Evolutionary conservation across 2,888 invertebrate species (phyloP), one percentile per base, ranked within the genome.

Genomic region (Stenodera caucasica): DNA sequence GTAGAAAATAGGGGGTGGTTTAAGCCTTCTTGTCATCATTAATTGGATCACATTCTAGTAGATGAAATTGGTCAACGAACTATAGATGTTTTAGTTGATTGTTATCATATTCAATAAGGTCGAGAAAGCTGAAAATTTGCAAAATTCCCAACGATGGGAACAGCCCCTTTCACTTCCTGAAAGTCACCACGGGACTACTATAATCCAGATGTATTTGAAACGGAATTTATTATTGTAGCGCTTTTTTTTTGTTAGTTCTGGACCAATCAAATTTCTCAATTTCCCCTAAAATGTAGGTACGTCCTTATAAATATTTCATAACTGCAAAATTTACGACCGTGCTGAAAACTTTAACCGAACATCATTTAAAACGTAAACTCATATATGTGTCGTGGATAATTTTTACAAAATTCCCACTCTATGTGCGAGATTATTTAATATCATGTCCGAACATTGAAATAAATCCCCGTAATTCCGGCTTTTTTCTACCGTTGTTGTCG

Each of bases 311-410:
- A 45, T 12, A 21, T 21, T 45, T 4, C 21, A 18, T 21, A 11
- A 11, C 4, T 3, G 45, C 2, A 9, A 45, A 45, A 45, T 45
- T 45, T 18, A 45, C 21, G 18, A 21, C 4, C 11, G 5, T 5
- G 45, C 21, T 45, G 45, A 18, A 45, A 45, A 45, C 21, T 21
- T 45, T 45, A 45, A 45, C 9, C 21, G 45, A 11, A 45, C 45
- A 45, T 45, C 45, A 45, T 45, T 21, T 45, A 45, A 45, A 45
- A 37, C 37, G 8, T n/a, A 21, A 40, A 40, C 18, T 18, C 18
- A n/a, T n/a, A 37, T 21, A 21, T 45, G 45, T 45, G 45, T 21
- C 11, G 45, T 45, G 21, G 11, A 45, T 45, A 45, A 45, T 45
- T 45, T 45, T 45, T 45, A 45, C 21, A 26, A 26, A 3, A 6